phyloP scores from a whole-genome alignment of 2,888 invertebrate species.

The Platynereis dumerilii region DNA sequence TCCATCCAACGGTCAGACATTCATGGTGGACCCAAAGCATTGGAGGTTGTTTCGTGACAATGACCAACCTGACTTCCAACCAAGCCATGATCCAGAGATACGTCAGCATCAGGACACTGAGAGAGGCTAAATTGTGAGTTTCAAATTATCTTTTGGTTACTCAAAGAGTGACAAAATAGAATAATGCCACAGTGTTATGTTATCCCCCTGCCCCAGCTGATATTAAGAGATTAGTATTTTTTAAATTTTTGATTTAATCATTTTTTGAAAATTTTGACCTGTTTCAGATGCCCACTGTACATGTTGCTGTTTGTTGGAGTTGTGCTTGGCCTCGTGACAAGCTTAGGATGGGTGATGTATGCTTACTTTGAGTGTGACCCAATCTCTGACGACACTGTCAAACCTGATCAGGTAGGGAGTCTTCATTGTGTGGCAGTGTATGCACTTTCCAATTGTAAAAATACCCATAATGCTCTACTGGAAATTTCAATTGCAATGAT shows the following conservation, averaged over 20 bases:
- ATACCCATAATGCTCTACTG: too few species aligned
- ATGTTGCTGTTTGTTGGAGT: conserved; percentile 32
- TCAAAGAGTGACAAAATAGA: not conserved
- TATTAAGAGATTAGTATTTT: too few species aligned
- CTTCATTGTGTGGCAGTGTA: too few species aligned
- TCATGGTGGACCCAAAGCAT: conserved; percentile 84
- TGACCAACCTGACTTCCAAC: conserved; percentile 89
- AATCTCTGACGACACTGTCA: too few species aligned
- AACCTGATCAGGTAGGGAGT: too few species aligned
- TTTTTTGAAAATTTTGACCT: too few species aligned
- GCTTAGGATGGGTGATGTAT: conserved; percentile 51
- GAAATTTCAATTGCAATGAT: too few species aligned
- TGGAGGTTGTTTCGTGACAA: conserved; percentile 90
- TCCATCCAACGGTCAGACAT: conserved; percentile 82
- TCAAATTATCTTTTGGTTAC: not conserved
- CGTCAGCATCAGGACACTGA: conserved; percentile 80
- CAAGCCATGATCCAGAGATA: conserved; percentile 94
- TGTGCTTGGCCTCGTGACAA: conserved; percentile 42
- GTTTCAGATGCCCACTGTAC: too few species aligned
- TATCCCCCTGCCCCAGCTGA: not conserved
- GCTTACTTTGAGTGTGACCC: conserved; percentile 53
- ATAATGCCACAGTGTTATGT: not conserved
- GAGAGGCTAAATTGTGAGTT: conserved; percentile 69
- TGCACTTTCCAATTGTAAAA: too few species aligned
- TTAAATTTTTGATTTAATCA: too few species aligned